These are phyloP conservation scores for Scaptomyza pallida DNA, from an alignment of 1,140 invertebrate species.

Conservation along the genomic window DNA sequence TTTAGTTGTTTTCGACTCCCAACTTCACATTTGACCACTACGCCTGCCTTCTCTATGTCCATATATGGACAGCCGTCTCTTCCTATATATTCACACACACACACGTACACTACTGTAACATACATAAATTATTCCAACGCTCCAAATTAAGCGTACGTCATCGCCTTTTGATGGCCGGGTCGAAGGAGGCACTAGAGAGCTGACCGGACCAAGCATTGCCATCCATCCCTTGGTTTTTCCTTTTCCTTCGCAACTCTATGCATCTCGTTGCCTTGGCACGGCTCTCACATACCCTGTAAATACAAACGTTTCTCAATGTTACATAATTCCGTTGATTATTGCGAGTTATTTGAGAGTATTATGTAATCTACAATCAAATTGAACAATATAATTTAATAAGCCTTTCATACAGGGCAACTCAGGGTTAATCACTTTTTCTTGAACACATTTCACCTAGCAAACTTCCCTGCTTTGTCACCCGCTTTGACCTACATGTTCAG, in stretches of 20 bases:
- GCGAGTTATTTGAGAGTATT: no score
- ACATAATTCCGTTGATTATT: no score
- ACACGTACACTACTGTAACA: conserved; percentile 22
- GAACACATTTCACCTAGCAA: not conserved
- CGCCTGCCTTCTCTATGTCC: conserved; percentile 1
- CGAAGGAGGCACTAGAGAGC: not conserved
- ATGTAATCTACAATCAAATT: no score
- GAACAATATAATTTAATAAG: not conserved
- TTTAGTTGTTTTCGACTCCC: conserved; percentile 5
- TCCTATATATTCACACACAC: not conserved
- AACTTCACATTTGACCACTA: not conserved
- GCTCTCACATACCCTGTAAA: conserved; percentile 30
- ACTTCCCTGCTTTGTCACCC: not conserved
- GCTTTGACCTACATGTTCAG: conserved; percentile 6
- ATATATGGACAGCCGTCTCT: not conserved
- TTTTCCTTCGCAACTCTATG: conserved; percentile 10
- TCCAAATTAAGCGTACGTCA: conserved; percentile 78
- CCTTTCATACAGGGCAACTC: not conserved
- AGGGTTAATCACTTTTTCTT: not conserved
- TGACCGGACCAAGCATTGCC: not conserved
- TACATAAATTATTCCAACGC: conserved; percentile 73
- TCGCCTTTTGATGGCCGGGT: conserved; percentile 70
- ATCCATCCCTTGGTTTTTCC: not conserved
- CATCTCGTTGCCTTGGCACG: conserved; percentile 18
- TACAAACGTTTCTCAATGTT: no score